A percentile compares a stretch with the other conserved stretches of the same genome.
These are phyloP conservation scores for Meleagris gallopavo DNA, from an alignment of 2,113 vertebrate species.

Conservation along the genomic window DNA sequence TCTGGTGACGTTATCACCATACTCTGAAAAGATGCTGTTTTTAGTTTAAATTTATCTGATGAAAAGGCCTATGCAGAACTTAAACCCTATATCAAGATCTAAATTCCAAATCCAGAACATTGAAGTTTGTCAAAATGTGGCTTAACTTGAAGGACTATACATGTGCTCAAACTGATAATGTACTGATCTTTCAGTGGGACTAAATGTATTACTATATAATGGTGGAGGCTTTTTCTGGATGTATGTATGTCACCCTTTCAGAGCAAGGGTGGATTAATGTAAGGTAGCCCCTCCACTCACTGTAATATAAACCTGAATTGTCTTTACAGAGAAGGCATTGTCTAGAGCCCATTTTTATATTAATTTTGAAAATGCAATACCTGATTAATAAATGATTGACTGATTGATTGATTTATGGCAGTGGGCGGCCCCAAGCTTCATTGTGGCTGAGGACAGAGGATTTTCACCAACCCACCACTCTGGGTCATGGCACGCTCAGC, in stretches of 20 bases:
- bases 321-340: conserved; percentile 31
- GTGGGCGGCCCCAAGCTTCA: conserved; percentile 79
- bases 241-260: not conserved
- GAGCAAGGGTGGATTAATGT: not conserved
- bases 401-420: conserved; percentile 81
- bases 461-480: conserved; percentile 77
- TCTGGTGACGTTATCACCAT: not conserved
- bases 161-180: not conserved
- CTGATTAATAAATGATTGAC: conserved; percentile 74
- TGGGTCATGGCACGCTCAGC: conserved; percentile 77
- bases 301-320: not conserved
- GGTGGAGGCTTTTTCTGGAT: not conserved
- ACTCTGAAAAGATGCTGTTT: not conserved
- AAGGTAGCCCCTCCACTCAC: not conserved
- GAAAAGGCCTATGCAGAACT: conserved; percentile 29
- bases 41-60: conserved; percentile 4
- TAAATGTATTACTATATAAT: not conserved
- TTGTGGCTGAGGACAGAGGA: conserved; percentile 79
- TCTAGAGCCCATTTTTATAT: conserved; percentile 61
- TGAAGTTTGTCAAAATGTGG: not conserved
- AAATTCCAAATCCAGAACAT: not conserved
- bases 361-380: conserved; percentile 64
- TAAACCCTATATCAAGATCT: not conserved
- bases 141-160: conserved; percentile 5
- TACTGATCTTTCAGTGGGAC: not conserved